Base-by-base conservation (phyloP, 53 echinoderm and acorn worm genomes). In the Apostichopus leukothele region DNA sequence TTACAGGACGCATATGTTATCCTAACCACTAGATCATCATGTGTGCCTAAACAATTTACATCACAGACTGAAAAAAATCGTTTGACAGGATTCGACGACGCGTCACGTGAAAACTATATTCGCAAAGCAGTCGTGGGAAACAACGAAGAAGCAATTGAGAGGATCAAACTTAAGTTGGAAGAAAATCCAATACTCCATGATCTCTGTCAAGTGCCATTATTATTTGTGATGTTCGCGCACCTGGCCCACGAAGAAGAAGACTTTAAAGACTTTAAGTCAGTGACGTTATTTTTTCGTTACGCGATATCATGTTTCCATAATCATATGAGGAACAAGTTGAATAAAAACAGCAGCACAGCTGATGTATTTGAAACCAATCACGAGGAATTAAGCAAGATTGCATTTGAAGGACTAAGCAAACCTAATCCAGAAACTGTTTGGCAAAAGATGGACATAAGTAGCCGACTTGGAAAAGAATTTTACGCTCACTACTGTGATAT, bases 171-270 rank as follows among this genome's bases (percentile, higher is more conserved):
- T n/a, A 79, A 53, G 11, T 2, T 52, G 16, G 4, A 25, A 53
- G 61, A 84, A 14, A 66, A 59, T 9, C 20, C 57, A 27, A 84
- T 60, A 9, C 84, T 23, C 6, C 22, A 59, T 39, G 63, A 84
- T 25, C 61, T 84, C 27, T 84, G 84, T 13, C 84, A 84, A 59
- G 84, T 84, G 12, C 84, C 84, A 8, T 27, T 84, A 9, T 84
- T 84, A 14, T 84, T 84, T 84, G 84, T 84, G 16, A 60, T 84
- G 60, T 84, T 84, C 61, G 84, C 84, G 19, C 84, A 84, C 10
- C 53, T 84, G 39, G 25, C 66, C 1, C 27, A 84, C 67, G 63
- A 84, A 9, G 57, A 11, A 10, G 27, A 84, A 84, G 63, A 84
- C 20, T 63, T 84, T 39, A 60, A 23, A 7, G 14, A 21, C 4